Conservation (phyloP, 2,113 vertebrate genomes). For the Sorex fumeus region DNA sequence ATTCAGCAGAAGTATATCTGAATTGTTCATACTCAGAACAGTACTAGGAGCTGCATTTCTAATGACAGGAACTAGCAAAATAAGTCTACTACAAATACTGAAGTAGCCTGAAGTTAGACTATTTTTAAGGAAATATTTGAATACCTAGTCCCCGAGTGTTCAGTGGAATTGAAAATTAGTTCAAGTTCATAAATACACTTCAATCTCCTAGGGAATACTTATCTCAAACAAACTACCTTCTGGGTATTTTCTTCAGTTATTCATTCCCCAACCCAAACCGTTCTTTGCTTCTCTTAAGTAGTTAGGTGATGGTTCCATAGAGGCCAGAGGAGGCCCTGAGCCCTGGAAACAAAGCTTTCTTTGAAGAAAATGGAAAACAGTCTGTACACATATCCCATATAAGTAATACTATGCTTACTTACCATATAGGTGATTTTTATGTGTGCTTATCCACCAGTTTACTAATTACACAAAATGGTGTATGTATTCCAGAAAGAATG, state of each 20-base stretch:
- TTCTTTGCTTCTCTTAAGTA: background rate
- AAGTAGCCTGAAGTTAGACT: background rate
- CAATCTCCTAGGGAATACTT: background rate
- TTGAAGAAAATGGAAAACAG: background rate
- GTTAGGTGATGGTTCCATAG: background rate
- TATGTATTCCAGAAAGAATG: slow-evolving; percentile 11
- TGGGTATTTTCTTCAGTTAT: background rate
- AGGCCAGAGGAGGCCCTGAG: background rate
- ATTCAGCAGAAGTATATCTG: background rate
- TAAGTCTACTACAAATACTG: background rate
- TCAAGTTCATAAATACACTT: background rate
- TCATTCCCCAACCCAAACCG: background rate
- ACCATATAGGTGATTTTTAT: background rate
- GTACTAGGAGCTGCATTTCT: background rate
- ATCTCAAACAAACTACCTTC: background rate
- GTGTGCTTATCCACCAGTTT: background rate
- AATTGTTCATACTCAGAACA: background rate
- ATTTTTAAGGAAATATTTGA: slow-evolving; percentile 19
- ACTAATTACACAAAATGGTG: background rate
- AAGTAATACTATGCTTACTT: background rate
- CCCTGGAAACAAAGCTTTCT: background rate
- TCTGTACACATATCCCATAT: background rate
- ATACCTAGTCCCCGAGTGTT: background rate
- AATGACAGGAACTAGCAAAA: background rate
- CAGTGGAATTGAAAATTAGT: background rate